Evolutionary conservation across 2,113 vertebrate species (phyloP), one percentile per base, ranked within the genome.

Genomic region (Prunella himalayana): DNA sequence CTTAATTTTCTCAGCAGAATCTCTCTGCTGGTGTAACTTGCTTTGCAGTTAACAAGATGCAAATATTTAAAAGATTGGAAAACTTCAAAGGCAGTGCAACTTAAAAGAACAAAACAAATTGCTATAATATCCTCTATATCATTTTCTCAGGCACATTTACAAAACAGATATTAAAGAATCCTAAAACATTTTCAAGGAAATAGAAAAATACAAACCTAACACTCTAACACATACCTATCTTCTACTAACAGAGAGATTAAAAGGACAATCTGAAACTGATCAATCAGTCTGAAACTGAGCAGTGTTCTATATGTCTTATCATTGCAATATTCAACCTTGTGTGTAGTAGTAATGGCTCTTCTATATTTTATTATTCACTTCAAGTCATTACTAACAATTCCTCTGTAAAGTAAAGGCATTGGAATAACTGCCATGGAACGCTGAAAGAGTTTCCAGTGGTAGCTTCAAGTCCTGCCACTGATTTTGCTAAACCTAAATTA

Each of bases 101-200:
- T 39, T 47, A 50, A 86, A 4, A 61, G 24, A 84, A 78, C 15
- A 66, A 84, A 86, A 19, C 1, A 8, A 30, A 42, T 33, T 54
- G 35, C 24, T 90, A 17, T n/a, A 49, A 71, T 50, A 68, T 8
- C 31, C 23, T 64, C 44, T 27, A 4, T 19, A 49, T 13, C 1
- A 10, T 42, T 82, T 79, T 75, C 47, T 82, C 50, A 53, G 54
- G 23, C 22, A n/a, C 12, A 35, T 84, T 82, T 95, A 86, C 47
- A 91, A 97, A 96, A 92, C 18, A 70, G 70, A 59, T 54, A 64
- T 73, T 72, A 93, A 53, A 92, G 37, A 63, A 60, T 77, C 24
- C 84, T 51, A 79, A 25, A 95, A 82, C 8, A 84, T n/a, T 57
- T 75, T 87, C 50, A 84, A 94, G 47, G 20, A 87, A 91, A 79